Conservation (phyloP, 2,888 invertebrate genomes). For the Shargacucullia verbasci region DNA sequence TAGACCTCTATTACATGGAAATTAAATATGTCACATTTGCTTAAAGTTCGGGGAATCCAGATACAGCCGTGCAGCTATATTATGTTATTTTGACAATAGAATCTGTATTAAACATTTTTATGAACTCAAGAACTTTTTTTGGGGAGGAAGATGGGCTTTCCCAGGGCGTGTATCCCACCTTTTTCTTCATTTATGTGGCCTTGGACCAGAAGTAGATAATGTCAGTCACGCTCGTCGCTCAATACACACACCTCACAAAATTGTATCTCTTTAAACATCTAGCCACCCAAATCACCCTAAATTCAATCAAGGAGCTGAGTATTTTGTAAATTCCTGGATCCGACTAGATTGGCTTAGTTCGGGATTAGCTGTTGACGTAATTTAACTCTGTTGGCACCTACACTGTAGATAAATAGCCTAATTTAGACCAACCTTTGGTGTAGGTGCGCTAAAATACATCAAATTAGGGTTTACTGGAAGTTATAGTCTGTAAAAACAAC, state of each 20-base stretch:
- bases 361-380: conserved; percentile 44
- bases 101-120: no score
- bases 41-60: no score
- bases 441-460: conserved; percentile 29
- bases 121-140: no score
- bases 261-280: conserved; percentile 38
- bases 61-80: no score
- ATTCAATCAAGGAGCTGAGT: conserved; percentile 57
- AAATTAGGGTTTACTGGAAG: conserved; percentile 34
- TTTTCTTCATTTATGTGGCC: no score
- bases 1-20: no score
- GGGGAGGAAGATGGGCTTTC: no score
- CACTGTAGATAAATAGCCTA: conserved; percentile 54
- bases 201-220: no score
- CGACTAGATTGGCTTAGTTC: conserved; percentile 55
- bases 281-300: conserved; percentile 44
- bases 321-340: conserved; percentile 54
- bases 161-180: no score
- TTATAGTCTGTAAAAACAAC: conserved; percentile 25
- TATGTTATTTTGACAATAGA: no score
- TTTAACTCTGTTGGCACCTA: conserved; percentile 43
- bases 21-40: no score
- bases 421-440: conserved; percentile 35
- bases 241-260: conserved; percentile 11
- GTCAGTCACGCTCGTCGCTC: conserved; percentile 15